These are phyloP conservation scores for Thaleichthys pacificus DNA, from an alignment of 2,797 vertebrate genomes.

Conservation along the genomic window DNA sequence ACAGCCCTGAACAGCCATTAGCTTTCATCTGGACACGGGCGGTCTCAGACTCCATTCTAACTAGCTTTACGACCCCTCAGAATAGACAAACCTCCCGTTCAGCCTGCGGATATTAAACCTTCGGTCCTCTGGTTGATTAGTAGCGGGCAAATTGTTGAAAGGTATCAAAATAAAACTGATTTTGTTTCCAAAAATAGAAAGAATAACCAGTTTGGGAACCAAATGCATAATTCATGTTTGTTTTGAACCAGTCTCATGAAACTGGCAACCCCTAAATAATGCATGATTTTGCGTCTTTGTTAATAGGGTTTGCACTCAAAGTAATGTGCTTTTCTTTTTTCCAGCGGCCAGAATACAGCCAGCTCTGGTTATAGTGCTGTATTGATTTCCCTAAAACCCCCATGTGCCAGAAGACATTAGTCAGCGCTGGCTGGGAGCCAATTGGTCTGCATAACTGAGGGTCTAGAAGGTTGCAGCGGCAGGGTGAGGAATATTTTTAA, in stretches of 20 bases:
- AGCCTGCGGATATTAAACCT: constrained; percentile 35
- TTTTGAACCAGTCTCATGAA: constrained; percentile 74
- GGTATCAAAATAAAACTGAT: constrained; percentile 43
- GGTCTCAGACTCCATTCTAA: constrained; percentile 41
- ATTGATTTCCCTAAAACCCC: constrained; percentile 75
- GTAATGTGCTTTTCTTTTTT: constrained; percentile 71
- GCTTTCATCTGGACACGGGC: constrained; percentile 40
- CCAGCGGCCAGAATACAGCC: constrained; percentile 66
- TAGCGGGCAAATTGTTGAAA: constrained; percentile 62
- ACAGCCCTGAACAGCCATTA: constrained; percentile 52
- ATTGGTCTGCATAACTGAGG: constrained; percentile 52
- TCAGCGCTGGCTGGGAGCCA: constrained; percentile 68
- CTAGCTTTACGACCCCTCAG: constrained; percentile 24
- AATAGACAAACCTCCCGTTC: constrained; percentile 24
- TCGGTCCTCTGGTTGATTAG: constrained; percentile 53
- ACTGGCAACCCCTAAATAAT: constrained; percentile 77
- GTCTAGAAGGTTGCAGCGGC: constrained; percentile 50
- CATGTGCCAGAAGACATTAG: constrained; percentile 74
- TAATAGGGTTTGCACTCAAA: constrained; percentile 81
- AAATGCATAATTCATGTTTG: constrained; percentile 78
- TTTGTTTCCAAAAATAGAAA: constrained; percentile 49
- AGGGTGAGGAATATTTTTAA: constrained; percentile 69
- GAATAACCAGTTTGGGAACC: constrained; percentile 31
- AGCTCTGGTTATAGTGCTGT: constrained; percentile 71
- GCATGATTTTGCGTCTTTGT: constrained; percentile 77